Percentiles rank a stretch among this genome's conserved stretches.
phyloP scores from a whole-genome alignment of 2,888 invertebrate species.

The Clanis bilineata region DNA sequence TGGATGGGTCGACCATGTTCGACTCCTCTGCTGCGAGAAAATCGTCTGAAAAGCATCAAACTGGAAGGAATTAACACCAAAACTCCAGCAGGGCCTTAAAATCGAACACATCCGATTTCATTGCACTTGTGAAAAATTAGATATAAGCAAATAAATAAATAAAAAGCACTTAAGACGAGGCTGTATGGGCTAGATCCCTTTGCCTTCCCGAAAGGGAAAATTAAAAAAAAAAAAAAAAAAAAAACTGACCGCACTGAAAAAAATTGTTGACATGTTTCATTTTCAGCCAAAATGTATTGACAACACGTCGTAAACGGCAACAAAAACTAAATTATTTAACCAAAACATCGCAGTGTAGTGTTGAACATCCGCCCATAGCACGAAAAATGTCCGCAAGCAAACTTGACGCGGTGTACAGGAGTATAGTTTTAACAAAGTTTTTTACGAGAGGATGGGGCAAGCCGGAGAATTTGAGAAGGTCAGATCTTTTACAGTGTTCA shows the following conservation, averaged over 20 bases:
- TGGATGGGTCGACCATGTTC: too few species aligned
- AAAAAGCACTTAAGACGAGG: too few species aligned
- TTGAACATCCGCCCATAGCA: conserved; percentile 30
- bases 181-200: too few species aligned
- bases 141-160: too few species aligned
- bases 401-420: conserved; percentile 91
- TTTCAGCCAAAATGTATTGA: conserved; percentile 53
- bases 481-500: conserved; percentile 29
- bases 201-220: too few species aligned
- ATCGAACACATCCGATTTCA: too few species aligned
- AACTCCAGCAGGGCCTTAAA: too few species aligned
- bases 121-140: too few species aligned
- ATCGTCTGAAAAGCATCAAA: too few species aligned
- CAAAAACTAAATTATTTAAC: conserved; percentile 24
- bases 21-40: too few species aligned
- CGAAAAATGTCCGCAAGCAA: conserved; percentile 82
- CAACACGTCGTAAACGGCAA: conserved; percentile 32
- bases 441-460: conserved; percentile 99
- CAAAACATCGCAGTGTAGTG: conserved; percentile 15
- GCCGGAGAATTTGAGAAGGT: conserved; percentile 94
- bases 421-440: conserved; percentile 93
- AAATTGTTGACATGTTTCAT: conserved; percentile 39
- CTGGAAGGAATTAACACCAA: too few species aligned
- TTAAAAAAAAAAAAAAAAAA: too few species aligned
- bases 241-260: conserved; percentile 17